Base-by-base conservation (phyloP, 1,140 invertebrate genomes). In the Brachionus rotundiformis region DNA sequence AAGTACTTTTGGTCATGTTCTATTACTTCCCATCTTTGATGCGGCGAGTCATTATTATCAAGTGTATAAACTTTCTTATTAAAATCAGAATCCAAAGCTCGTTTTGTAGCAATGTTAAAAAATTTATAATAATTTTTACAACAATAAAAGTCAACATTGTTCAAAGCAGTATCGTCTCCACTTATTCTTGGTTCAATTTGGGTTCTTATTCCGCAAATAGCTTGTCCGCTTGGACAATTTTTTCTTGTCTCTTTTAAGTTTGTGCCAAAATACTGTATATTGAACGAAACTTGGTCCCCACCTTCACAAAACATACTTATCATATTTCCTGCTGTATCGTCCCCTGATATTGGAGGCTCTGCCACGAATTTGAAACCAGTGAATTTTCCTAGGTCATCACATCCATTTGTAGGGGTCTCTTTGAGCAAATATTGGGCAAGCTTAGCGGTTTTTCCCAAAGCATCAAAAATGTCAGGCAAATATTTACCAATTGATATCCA, bases 121-220 rank as follows among this genome's bases (percentile, higher is more conserved):
- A 63, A 29, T 63, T 33, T 63, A 16, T 63, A 63, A 10, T 33
- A 63, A 29, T 63, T 63, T 63, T 63, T 63, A 1, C 61, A 63
- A 33, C 61, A 63, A 63, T 63, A 63, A 29, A 63, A 29, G 16
- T 63, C 61, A 11, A 63, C 61, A 63, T 63, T 63, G 3, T 63
- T 63, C 61, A 63, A 63, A 3, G 61, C 61, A 29, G 61, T 63
- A 16, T 63, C n/a, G 16, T 63, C 61, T 63, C 61, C 61, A n/a
- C n/a, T 33, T n/a, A 63, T 63, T 29, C n/a, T 63, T n/a, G 61
- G 27, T 63, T 63, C 27, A 63, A 63, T 63, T 63, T 63, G 61
- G 11, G 61, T 63, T 63, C 61, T 63, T 27, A 63, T 63, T 31
- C 61, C 61, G 29, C 61, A 63, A 33, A 63, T 63, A 11, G 61